phyloP scores from a whole-genome alignment of 2,797 vertebrate species.

The Pangasius larnaudii region DNA sequence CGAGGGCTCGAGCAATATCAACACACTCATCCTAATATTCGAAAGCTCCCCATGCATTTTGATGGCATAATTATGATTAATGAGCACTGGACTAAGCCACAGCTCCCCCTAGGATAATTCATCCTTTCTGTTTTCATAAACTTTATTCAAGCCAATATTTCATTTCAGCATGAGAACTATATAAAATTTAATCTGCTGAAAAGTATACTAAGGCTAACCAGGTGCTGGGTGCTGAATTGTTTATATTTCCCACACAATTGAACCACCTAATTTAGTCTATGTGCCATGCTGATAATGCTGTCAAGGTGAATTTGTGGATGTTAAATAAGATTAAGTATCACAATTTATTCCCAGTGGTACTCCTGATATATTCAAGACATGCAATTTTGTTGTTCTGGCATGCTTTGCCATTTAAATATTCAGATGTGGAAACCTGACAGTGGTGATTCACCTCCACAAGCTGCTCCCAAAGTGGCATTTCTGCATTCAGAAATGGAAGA shows the following conservation, averaged over 20 bases:
- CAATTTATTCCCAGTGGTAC: constrained; percentile 37
- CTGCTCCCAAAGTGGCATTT: constrained; percentile 19
- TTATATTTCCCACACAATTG: constrained; percentile 30
- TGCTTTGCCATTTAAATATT: constrained; percentile 34
- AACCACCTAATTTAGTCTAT: constrained; percentile 22
- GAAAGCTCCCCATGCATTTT: constrained; percentile 72
- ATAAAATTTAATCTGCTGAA: constrained; percentile 33
- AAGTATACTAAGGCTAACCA: not conserved
- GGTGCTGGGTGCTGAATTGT: not conserved
- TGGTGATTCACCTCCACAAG: constrained; percentile 13
- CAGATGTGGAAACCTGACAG: constrained; percentile 16
- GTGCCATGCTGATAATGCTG: constrained; percentile 30
- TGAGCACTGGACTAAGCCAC: constrained; percentile 46
- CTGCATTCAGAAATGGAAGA: constrained; percentile 19
- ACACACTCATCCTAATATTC: constrained; percentile 66
- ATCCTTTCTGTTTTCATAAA: constrained; percentile 17
- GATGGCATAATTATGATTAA: constrained; percentile 77
- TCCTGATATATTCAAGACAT: constrained; percentile 12
- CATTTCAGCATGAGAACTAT: constrained; percentile 15
- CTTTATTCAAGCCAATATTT: constrained; percentile 27
- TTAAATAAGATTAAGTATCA: constrained; percentile 57
- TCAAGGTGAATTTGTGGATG: constrained; percentile 37
- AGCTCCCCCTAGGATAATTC: constrained; percentile 41
- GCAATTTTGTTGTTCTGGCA: constrained; percentile 39
- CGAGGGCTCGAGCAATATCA: constrained; percentile 54